A percentile compares a stretch with the other conserved stretches of the same genome.
Evolutionary conservation across 2,888 invertebrate species (phyloP).

Genomic region (Orthosia gothica): DNA sequence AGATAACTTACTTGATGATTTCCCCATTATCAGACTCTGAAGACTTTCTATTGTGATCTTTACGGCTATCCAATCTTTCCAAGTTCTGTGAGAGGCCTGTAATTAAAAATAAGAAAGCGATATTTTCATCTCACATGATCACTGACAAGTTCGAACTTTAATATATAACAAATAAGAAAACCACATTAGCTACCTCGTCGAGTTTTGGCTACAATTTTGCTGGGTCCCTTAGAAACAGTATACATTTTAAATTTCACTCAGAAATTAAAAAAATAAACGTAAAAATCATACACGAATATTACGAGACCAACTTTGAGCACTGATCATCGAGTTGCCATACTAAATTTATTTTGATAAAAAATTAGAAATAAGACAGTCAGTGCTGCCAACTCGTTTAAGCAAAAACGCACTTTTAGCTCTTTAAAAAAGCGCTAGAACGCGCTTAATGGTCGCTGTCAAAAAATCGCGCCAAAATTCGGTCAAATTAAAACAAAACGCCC

Average conservation of each 20-base stretch:
- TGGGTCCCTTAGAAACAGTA: conserved; percentile 96
- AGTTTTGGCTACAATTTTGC: conserved; percentile 97
- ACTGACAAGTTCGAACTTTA: conserved; percentile 55
- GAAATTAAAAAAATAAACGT: conserved; percentile 84
- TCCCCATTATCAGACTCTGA: conserved; percentile 93
- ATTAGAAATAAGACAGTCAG: not conserved
- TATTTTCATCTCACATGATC: conserved; percentile 72
- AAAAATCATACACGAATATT: conserved; percentile 81
- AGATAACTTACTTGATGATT: conserved; percentile 91
- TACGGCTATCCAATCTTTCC: conserved; percentile 94
- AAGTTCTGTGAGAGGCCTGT: conserved; percentile 96
- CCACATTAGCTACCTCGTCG: conserved; percentile 92
- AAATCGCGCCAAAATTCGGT: no score
- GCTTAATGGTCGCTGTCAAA: no score
- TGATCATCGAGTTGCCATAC: conserved; percentile 59
- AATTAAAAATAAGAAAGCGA: conserved; percentile 77
- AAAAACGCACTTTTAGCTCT: no score
- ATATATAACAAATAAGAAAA: conserved; percentile 42
- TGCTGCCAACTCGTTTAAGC: no score
- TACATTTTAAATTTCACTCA: conserved; percentile 93
- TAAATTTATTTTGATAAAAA: not conserved
- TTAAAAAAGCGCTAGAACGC: no score
- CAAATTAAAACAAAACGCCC: no score
- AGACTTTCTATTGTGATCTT: conserved; percentile 93
- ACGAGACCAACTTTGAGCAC: conserved; percentile 71